A percentile compares a stretch with the other conserved stretches of the same genome.
These are phyloP conservation scores for Molorchus minor DNA, from an alignment of 2,888 invertebrate species.

Conservation along the genomic window DNA sequence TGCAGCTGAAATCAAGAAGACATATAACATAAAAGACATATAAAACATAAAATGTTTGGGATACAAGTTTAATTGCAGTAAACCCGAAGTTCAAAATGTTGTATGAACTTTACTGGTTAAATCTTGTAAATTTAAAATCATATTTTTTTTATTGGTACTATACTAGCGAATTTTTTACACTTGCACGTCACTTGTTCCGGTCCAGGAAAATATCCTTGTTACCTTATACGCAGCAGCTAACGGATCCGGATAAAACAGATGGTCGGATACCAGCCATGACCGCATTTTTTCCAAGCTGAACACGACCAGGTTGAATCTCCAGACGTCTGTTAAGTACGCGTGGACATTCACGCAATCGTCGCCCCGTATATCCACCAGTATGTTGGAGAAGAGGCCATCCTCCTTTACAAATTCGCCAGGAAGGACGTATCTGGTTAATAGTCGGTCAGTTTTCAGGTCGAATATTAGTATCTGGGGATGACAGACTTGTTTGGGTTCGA, in stretches of 20 bases:
- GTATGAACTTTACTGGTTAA: no score
- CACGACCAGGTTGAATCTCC: slow-evolving; percentile 63
- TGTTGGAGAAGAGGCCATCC: slow-evolving; percentile 74
- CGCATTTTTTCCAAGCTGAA: slow-evolving; percentile 66
- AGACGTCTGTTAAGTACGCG: slow-evolving; percentile 76
- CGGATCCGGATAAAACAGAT: slow-evolving; percentile 78
- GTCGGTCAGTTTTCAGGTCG: slow-evolving; percentile 72
- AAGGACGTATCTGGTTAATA: slow-evolving; percentile 67
- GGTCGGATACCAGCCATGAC: slow-evolving; percentile 75
- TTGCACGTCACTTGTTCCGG: no score
- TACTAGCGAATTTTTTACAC: no score
- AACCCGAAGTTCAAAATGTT: not conserved
- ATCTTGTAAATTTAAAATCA: no score
- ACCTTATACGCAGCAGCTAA: slow-evolving; percentile 75
- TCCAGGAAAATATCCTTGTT: not conserved
- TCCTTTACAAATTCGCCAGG: slow-evolving; percentile 73
- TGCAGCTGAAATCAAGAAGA: slow-evolving; percentile 62
- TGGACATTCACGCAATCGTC: slow-evolving; percentile 70
- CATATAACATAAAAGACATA: no score
- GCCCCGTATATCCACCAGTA: slow-evolving; percentile 70
- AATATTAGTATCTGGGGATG: slow-evolving; percentile 79
- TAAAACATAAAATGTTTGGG: no score
- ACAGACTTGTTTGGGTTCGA: slow-evolving; percentile 74
- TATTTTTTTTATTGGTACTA: no score
- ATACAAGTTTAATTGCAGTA: not conserved